Evolutionary conservation across 2,797 vertebrate genomes (phyloP), one percentile per base, ranked within the genome.

Genomic region (Carduelis carduelis): DNA sequence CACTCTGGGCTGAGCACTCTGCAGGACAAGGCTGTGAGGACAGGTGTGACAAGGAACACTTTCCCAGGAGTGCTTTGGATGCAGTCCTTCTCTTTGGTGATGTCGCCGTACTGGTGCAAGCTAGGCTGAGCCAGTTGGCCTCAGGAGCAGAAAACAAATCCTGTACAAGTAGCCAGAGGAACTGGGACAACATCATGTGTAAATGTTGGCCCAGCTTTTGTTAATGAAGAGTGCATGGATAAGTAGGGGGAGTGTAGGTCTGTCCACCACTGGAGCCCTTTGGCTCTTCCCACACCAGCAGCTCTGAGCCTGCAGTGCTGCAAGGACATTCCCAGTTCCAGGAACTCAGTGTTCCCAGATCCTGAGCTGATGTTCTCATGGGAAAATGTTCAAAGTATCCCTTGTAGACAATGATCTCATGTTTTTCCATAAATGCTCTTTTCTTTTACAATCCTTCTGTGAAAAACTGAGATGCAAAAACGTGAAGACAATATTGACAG

Each of bases 321-420:
- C 6, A 22, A 0, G 9, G 60, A 89, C 78, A 0, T 20, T 66
- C 56, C 5, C 21, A 6, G 55, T n/a, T 95, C 93, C 93, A 97
- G 91, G 85, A 95, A 90, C 93, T 76, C 46, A 1, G 7, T 69
- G 94, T 91, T 95, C 93, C 90, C 87, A 90, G 32, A 53, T 18
- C 85, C 83, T 34, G n/a, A 77, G 18, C 60, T 50, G 78, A 50
- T 49, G 43, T 79, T 69, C 66, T 95, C 60, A 77, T 8, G 11
- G 41, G 12, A 77, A 91, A 92, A 97, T 17, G 55, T 59, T 89
- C 78, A 68, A 88, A 95, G 47, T 9, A 94, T 9, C 59, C 32
- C 59, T 85, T 35, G 47, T 49, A 60, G 75, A 71, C 34, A 91
- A 65, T 91, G 82, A 96, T 7, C 88, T 95, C 83, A 92, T 90